Conservation (phyloP, 2,888 invertebrate species). For the Agonopterix heracliana region DNA sequence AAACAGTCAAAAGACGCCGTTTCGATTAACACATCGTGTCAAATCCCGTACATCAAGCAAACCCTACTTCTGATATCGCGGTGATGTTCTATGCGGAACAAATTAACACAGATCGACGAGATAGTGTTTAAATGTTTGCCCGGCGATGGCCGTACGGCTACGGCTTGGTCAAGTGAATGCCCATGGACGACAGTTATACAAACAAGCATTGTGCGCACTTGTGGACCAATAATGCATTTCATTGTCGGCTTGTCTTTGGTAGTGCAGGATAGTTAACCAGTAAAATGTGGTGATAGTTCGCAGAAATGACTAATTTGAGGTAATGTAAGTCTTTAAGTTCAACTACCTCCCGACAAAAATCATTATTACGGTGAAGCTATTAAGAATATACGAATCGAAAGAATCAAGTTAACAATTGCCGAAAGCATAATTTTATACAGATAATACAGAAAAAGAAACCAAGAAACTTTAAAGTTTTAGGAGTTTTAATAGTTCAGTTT, state of each 20-base stretch:
- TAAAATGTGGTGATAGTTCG: conserved; percentile 25
- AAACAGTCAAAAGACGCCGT: not conserved
- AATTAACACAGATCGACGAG: conserved; percentile 65
- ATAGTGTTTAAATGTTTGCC: conserved; percentile 41
- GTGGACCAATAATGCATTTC: conserved; percentile 66
- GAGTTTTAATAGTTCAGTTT: too few relatives aligned
- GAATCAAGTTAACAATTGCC: too few relatives aligned
- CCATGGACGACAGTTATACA: conserved; percentile 63
- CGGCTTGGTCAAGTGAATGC: conserved; percentile 63
- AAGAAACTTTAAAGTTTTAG: too few relatives aligned
- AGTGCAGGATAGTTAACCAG: too few relatives aligned
- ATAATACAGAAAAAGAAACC: too few relatives aligned
- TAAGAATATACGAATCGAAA: too few relatives aligned
- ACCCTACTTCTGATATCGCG: conserved; percentile 37
- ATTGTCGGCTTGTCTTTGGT: conserved; percentile 46
- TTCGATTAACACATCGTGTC: conserved; percentile 5
- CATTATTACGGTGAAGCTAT: too few relatives aligned
- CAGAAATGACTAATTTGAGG: too few relatives aligned
- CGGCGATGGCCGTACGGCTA: conserved; percentile 30
- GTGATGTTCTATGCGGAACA: conserved; percentile 55
- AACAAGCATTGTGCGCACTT: conserved; percentile 58
- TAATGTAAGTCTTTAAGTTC: too few relatives aligned
- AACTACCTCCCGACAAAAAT: too few relatives aligned
- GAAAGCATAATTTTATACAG: too few relatives aligned
- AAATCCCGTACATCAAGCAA: conserved; percentile 6